A percentile compares a stretch with the other conserved stretches of the same genome.
These are phyloP conservation scores for Cerastis rubricosa DNA, from an alignment of 2,888 invertebrate species.

Conservation along the genomic window DNA sequence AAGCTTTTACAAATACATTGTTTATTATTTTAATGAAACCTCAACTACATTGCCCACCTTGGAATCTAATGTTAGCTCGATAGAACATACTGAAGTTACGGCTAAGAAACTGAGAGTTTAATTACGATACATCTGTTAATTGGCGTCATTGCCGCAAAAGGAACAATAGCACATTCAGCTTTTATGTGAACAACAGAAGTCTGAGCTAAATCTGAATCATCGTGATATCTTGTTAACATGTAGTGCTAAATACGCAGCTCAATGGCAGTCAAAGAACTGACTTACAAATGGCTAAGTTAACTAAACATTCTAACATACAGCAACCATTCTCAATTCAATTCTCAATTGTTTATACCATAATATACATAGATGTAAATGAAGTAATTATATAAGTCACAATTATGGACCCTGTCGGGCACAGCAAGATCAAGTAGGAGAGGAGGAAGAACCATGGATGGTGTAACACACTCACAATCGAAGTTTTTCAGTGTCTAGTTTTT, in stretches of 20 bases:
- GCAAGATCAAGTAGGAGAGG: too few species aligned
- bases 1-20: slow-evolving; percentile 14
- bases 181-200: slow-evolving; percentile 36
- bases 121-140: slow-evolving; percentile 55
- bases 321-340: too few species aligned
- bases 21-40: slow-evolving; percentile 36
- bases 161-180: slow-evolving; percentile 48
- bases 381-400: too few species aligned
- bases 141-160: slow-evolving; percentile 49
- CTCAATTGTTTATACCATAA: too few species aligned
- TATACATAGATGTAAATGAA: too few species aligned
- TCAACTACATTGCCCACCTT: slow-evolving; percentile 4
- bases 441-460: not conserved
- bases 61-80: slow-evolving; percentile 8
- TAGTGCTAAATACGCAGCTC: slow-evolving; percentile 4
- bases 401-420: too few species aligned
- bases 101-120: slow-evolving; percentile 34
- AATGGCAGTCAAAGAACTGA: slow-evolving; percentile 32
- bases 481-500: not conserved
- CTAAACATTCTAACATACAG: not conserved
- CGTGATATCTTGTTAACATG: slow-evolving; percentile 27
- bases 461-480: not conserved
- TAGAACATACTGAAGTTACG: slow-evolving; percentile 8
- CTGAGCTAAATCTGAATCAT: slow-evolving; percentile 40
- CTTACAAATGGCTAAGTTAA: slow-evolving; percentile 9